Evolutionary conservation across 2,888 invertebrate species (phyloP).

Genomic region (Scelioninae gen. 1): DNA sequence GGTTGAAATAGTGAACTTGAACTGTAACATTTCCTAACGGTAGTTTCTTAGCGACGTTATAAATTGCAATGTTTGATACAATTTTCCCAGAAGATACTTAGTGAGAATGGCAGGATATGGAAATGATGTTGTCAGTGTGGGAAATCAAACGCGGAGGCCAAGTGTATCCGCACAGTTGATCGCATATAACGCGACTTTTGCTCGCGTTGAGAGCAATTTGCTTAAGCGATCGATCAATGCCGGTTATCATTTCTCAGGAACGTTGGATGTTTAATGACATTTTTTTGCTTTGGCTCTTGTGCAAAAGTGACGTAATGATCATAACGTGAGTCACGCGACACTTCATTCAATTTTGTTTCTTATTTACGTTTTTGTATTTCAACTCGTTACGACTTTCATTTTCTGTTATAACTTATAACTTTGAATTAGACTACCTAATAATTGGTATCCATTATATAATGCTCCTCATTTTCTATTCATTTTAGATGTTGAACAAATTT

Average conservation of each 20-base stretch:
- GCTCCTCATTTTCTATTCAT: too few species aligned
- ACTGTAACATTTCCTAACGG: slow-evolving; percentile 38
- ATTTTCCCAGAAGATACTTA: slow-evolving; percentile 67
- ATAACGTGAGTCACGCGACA: slow-evolving; percentile 17
- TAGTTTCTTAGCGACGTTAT: slow-evolving; percentile 33
- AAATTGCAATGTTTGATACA: slow-evolving; percentile 49
- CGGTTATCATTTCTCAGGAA: slow-evolving; percentile 3
- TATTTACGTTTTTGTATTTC: neutral
- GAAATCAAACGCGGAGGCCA: slow-evolving; percentile 78
- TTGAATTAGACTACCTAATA: neutral
- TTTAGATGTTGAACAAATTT: too few species aligned
- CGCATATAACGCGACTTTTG: slow-evolving; percentile 64
- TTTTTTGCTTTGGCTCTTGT: slow-evolving; percentile 3
- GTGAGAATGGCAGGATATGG: slow-evolving; percentile 76
- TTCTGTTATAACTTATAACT: neutral
- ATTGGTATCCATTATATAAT: too few species aligned
- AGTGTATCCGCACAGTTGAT: too few species aligned
- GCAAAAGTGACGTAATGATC: slow-evolving; percentile 24
- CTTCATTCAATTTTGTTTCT: slow-evolving; percentile 18
- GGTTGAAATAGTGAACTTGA: neutral
- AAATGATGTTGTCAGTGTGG: slow-evolving; percentile 78
- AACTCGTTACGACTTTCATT: slow-evolving; percentile 1
- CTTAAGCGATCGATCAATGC: slow-evolving; percentile 25
- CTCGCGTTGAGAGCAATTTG: slow-evolving; percentile 38
- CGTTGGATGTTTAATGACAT: slow-evolving; percentile 9